A percentile compares a stretch with the other conserved stretches of the same genome.
phyloP scores from a whole-genome alignment of 2,888 invertebrate genomes.

The Ormia ochracea region DNA sequence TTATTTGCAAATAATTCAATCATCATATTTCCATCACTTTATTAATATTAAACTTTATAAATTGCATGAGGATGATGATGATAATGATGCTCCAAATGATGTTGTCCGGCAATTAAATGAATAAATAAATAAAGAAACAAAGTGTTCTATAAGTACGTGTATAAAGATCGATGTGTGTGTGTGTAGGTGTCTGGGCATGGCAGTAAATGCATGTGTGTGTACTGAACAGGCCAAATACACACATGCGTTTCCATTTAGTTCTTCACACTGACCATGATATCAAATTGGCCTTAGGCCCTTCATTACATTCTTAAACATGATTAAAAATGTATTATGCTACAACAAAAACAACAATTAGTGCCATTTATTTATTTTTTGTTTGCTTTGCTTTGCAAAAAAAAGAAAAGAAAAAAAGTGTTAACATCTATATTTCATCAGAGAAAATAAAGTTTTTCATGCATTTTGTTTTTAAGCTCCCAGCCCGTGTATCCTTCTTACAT shows the following conservation, averaged over 20 bases:
- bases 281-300: slow-evolving; percentile 61
- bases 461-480: not conserved
- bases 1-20: slow-evolving; percentile 62
- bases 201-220: too few relatives aligned
- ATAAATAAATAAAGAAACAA: slow-evolving; percentile 24
- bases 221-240: too few relatives aligned
- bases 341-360: slow-evolving; percentile 9
- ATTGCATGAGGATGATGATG: slow-evolving; percentile 26
- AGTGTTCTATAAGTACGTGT: not conserved
- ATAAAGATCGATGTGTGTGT: not conserved
- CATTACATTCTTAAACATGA: slow-evolving; percentile 61
- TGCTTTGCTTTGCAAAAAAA: not conserved
- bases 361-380: not conserved
- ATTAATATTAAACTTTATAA: slow-evolving; percentile 9
- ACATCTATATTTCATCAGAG: not conserved
- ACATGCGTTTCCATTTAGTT: too few relatives aligned
- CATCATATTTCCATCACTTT: slow-evolving; percentile 52
- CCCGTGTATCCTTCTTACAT: not conserved
- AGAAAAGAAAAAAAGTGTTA: not conserved
- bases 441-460: not conserved
- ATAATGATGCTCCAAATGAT: slow-evolving; percentile 11
- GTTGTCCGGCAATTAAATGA: slow-evolving; percentile 20
- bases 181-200: not conserved
- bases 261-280: slow-evolving; percentile 37
- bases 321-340: slow-evolving; percentile 55